Conservation (phyloP, 2,797 vertebrate species). For the Lacerta bilineata region DNA sequence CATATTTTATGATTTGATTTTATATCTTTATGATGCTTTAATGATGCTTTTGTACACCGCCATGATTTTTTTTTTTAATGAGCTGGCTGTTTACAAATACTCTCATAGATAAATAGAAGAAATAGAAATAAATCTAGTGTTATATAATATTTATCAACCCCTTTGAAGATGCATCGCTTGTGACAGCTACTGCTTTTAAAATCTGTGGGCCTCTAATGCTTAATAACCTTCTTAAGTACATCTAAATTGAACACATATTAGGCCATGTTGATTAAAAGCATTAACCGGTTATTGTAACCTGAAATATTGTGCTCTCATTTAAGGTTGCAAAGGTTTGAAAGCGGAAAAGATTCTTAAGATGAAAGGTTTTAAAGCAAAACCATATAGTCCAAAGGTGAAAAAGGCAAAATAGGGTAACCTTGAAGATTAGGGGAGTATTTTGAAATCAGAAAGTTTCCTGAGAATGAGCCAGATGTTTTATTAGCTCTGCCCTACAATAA, state of each 20-base stretch:
- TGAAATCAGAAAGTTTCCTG: conserved; percentile 67
- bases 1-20: too few species aligned
- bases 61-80: too few species aligned
- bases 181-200: conserved; percentile 67
- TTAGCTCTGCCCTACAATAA: conserved; percentile 72
- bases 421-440: conserved; percentile 53
- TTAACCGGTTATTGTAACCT: conserved; percentile 65
- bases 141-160: conserved; percentile 53
- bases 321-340: conserved; percentile 68
- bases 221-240: conserved; percentile 61
- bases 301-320: conserved; percentile 75
- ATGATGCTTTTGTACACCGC: too few species aligned
- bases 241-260: conserved; percentile 76
- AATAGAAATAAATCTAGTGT: conserved; percentile 24
- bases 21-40: too few species aligned
- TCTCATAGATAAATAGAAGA: too few species aligned
- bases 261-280: conserved; percentile 68
- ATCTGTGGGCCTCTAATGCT: conserved; percentile 59
- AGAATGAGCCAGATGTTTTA: conserved; percentile 58
- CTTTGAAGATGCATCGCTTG: conserved; percentile 66
- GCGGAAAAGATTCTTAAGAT: conserved; percentile 70
- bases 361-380: conserved; percentile 75
- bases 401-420: conserved; percentile 61
- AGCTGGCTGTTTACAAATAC: too few species aligned
- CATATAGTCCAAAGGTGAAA: conserved; percentile 63